Evolutionary conservation across 37 sponge, comb jelly and placozoan genomes (phyloP), one percentile per base, ranked within the genome.

Genomic region (Tethya wilhelma): DNA sequence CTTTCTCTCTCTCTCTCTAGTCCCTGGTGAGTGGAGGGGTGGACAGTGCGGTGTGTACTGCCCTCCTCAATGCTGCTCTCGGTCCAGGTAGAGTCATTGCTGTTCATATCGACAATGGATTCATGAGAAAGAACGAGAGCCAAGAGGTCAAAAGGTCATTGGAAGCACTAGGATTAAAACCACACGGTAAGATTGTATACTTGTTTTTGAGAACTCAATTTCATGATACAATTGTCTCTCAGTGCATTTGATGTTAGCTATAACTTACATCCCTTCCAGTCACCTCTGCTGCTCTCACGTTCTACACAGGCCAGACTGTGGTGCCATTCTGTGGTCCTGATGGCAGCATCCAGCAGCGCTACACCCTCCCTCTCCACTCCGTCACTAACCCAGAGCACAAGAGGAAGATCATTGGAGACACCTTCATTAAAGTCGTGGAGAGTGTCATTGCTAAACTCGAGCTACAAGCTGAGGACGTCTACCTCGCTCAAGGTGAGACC

Each of bases 21-120:
- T 74, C 82, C 14, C 80, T 96, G 14, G 91, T 96, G 36, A 96
- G 97, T 79, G 97, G 97, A 22, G 97, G 97, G n/a, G 93, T 96
- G 40, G 97, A 96, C 77, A 91, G 92, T 67, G 75, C 97, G 42
- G 94, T 96, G 62, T 87, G 91, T 34, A 89, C 97, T 29, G 97
- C 94, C 34, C 91, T 96, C 1, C 78, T 96, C 72, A 74, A 73
- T 25, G 84, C 84, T 42, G 95, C 95, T 11, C 67, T 94, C 39
- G 91, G 91, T 0, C 80, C 84, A 8, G 83, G 80, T 0, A 44
- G 66, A 17, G 94, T 96, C 20, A 59, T 92, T 20, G 90, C 97
- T 28, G 81, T 96, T 2, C 97, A 93, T 67, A 88, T 96, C 46
- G 93, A 96, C 86, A 96, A 90, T 74, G 97, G 97, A 0, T 92